Evolutionary conservation across 2,888 invertebrate species (phyloP), one percentile per base, ranked within the genome.

Genomic region (Metellina segmentata): DNA sequence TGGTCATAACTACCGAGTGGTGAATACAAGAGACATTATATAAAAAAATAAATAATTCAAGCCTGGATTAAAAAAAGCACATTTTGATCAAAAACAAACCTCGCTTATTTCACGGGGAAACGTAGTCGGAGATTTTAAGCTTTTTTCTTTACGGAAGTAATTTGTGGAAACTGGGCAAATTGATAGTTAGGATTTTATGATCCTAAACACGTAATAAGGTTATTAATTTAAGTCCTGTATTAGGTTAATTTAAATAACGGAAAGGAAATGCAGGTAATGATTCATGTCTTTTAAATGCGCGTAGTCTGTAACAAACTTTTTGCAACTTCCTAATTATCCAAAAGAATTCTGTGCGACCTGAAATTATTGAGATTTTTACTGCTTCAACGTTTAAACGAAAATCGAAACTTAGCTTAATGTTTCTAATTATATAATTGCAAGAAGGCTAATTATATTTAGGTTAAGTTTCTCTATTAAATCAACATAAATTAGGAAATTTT

Each of bases 241-340:
- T 49, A 85, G 77, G 61, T 16, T 70, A 49, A 85, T 85, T 87
- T 86, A 70, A 87, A 53, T 79, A 72, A 77, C 72, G 8, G 52
- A 13, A 20, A 34, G 61, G 16, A 7, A 16, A 16, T 16, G 61
- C 11, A 61, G 61, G 61, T 61, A 61, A 61, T 61, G 61, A 61
- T 61, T 61, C 61, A 61, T 61, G 9, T 7, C 61, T 61, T 61
- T 61, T 61, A 16, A 9, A 61, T 16, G 61, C 61, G 9, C 16
- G 6, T 61, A 61, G 61, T 9, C 34, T 34, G 61, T 61, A 61
- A 16, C 16, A 16, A 61, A 11, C 61, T 6, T 61, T 61, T 61
- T 34, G 34, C 34, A 61, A 61, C 61, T 61, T 61, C 61, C 61
- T 61, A 61, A 61, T 61, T 61, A 11, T 16, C 61, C 9, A 61